Evolutionary conservation across 2,888 invertebrate species (phyloP).

Genomic region (Iselma pallidipennis): DNA sequence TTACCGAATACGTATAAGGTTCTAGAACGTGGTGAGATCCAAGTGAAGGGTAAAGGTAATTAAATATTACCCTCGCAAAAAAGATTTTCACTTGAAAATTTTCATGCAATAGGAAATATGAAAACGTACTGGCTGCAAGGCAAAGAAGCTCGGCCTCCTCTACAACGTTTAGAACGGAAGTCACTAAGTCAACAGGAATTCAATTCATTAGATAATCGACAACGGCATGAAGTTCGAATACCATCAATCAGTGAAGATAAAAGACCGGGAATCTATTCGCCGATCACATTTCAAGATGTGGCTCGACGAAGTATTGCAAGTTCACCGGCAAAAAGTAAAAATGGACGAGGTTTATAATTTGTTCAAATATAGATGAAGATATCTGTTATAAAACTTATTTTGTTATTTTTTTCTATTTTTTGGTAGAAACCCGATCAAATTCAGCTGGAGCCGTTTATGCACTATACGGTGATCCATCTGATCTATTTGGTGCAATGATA

Average conservation of each 20-base stretch:
- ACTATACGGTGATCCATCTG: conserved; percentile 55
- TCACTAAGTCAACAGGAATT: conserved; percentile 33
- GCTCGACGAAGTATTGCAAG: conserved; percentile 77
- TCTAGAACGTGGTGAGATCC: conserved; percentile 79
- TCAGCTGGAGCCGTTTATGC: conserved; percentile 65
- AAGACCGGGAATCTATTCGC: conserved; percentile 70
- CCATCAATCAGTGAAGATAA: conserved; percentile 61
- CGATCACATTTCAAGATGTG: conserved; percentile 83
- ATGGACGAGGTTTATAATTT: conserved; percentile 47
- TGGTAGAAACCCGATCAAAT: conserved; percentile 70
- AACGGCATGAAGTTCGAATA: conserved; percentile 31
- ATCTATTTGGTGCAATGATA: conserved; percentile 64
- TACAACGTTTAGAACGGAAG: conserved; percentile 34
- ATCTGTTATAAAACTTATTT: no score
- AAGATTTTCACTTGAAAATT: neutral
- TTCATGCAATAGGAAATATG: conserved; percentile 76
- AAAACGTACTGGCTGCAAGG: conserved; percentile 88
- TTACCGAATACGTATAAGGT: conserved; percentile 76
- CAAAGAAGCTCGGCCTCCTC: conserved; percentile 67
- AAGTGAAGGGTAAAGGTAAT: conserved; percentile 88
- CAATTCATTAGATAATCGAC: conserved; percentile 12
- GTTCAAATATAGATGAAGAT: no score
- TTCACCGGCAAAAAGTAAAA: conserved; percentile 66
- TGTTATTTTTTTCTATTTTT: neutral
- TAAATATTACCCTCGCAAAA: neutral